phyloP scores from a whole-genome alignment of 30 jellyfish, hydroid and myxozoan species.

The Hydra vulgaris region DNA sequence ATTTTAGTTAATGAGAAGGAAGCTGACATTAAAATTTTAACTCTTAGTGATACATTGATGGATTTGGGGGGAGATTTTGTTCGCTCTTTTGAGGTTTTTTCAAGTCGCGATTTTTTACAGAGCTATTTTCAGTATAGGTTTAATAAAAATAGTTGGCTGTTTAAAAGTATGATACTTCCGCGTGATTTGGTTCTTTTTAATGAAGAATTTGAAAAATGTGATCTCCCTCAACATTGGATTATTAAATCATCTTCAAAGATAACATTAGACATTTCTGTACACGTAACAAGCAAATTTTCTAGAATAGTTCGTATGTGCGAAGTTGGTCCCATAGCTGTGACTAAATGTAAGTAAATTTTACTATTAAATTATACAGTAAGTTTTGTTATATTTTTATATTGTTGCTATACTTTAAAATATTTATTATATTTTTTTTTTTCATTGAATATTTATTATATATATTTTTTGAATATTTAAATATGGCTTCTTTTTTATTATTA shows the following conservation, averaged over 20 bases:
- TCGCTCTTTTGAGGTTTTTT: slow-evolving; percentile 13
- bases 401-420: no score
- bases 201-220: slow-evolving; percentile 14
- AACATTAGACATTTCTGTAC: slow-evolving; percentile 21
- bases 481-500: not conserved
- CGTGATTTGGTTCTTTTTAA: slow-evolving; percentile 30
- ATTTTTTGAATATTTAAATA: no score
- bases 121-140: not conserved
- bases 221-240: slow-evolving; percentile 44
- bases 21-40: not conserved
- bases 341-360: slow-evolving; percentile 50
- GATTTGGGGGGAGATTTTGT: not conserved
- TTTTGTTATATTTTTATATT: not conserved
- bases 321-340: slow-evolving; percentile 49
- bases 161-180: slow-evolving; percentile 12
- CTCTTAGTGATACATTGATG: not conserved
- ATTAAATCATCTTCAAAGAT: slow-evolving; percentile 26
- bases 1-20: not conserved
- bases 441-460: no score
- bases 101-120: slow-evolving; percentile 20
- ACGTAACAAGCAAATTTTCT: slow-evolving; percentile 30
- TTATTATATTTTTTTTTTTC: no score
- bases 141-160: slow-evolving; percentile 15
- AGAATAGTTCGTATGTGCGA: slow-evolving; percentile 50
- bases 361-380: not conserved